These are phyloP conservation scores for Aplochiton taeniatus DNA, from an alignment of 2,797 vertebrate species.

Conservation along the genomic window DNA sequence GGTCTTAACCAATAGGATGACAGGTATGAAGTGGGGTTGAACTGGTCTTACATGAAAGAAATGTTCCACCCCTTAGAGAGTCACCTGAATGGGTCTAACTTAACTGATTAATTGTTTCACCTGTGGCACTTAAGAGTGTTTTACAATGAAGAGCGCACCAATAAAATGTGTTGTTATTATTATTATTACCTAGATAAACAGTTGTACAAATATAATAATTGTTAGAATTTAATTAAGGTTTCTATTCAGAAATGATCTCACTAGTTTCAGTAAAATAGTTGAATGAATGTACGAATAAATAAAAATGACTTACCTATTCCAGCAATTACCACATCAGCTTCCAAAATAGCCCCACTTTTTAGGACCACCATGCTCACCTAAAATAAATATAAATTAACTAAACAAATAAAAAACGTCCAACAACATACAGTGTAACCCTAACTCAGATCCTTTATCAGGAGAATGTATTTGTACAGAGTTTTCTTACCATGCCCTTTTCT, in stretches of 20 bases:
- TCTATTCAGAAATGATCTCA: background rate
- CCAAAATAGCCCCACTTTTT: constrained; percentile 70
- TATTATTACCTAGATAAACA: too few species aligned
- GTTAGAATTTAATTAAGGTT: background rate
- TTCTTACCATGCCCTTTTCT: constrained; percentile 75
- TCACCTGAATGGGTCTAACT: too few species aligned
- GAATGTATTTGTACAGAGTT: background rate
- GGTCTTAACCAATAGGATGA: constrained; percentile 61
- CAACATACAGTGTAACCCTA: background rate
- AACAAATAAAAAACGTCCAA: background rate
- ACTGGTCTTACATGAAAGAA: too few species aligned
- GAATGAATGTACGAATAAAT: background rate
- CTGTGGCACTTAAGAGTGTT: too few species aligned
- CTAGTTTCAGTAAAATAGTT: background rate
- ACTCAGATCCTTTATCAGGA: background rate
- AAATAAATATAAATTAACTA: constrained; percentile 4
- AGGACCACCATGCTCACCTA: constrained; percentile 82
- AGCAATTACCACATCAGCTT: constrained; percentile 80
- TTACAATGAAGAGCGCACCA: too few species aligned
- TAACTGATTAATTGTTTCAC: too few species aligned
- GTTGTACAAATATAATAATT: too few species aligned
- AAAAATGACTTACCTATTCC: constrained; percentile 78
- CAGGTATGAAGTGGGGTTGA: too few species aligned
- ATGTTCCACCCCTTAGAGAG: too few species aligned
- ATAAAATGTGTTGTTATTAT: too few species aligned